Conservation (phyloP, 2,113 vertebrate genomes). For the Ctenomys sociabilis region DNA sequence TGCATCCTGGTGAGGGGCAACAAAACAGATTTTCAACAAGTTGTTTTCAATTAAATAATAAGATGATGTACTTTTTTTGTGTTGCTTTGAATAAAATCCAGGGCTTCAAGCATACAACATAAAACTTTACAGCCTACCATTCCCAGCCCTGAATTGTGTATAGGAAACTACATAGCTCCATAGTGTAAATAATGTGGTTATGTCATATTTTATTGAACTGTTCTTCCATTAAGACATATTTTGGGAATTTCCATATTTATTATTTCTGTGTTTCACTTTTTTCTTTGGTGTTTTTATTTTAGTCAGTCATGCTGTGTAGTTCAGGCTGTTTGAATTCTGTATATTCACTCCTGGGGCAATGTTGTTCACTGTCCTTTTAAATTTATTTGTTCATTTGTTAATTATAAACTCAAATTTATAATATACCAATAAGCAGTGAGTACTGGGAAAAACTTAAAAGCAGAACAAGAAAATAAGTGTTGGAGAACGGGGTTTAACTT, state of each 20-base stretch:
- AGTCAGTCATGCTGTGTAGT: background rate
- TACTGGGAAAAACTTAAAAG: background rate
- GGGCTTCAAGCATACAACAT: background rate
- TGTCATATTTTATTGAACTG: background rate
- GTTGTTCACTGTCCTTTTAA: background rate
- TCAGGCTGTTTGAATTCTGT: background rate
- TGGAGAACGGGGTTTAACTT: background rate
- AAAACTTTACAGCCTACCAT: no score
- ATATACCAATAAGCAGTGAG: background rate
- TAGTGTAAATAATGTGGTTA: background rate
- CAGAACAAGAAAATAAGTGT: background rate
- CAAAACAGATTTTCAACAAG: background rate
- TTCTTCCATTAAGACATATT: background rate
- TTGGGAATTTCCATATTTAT: background rate
- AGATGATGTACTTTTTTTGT: background rate
- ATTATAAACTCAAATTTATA: slow-evolving; percentile 36
- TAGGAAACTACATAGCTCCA: background rate
- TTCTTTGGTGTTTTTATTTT: background rate
- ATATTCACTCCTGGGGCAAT: background rate
- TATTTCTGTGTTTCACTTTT: background rate
- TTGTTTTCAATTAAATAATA: background rate
- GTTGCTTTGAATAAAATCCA: background rate
- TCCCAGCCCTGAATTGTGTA: background rate
- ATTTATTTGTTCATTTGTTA: slow-evolving; percentile 1
- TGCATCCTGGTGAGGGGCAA: background rate